Percentiles rank a stretch among this genome's conserved stretches.
Conservation (phyloP, 2,888 invertebrate species). For the Lochmaea crataegi region DNA sequence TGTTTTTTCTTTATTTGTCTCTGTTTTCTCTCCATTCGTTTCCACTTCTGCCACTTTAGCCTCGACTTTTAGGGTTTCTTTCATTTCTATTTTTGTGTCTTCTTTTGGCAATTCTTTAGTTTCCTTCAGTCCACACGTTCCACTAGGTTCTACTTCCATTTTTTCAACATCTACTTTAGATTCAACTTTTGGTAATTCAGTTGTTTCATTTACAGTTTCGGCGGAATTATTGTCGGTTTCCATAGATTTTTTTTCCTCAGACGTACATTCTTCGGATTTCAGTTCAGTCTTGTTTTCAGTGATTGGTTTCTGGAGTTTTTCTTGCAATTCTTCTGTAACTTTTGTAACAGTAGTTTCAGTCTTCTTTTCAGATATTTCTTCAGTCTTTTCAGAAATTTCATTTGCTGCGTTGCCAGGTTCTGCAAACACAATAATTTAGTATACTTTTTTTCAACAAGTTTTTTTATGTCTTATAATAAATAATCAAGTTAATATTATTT, state of each 20-base stretch:
- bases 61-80: too few relatives aligned
- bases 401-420: slow-evolving; percentile 48
- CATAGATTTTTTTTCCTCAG: slow-evolving; percentile 15
- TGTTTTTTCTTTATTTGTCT: slow-evolving; percentile 17
- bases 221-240: slow-evolving; percentile 21
- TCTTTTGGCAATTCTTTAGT: background rate
- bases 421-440: slow-evolving; percentile 19
- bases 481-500: too few relatives aligned
- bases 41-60: slow-evolving; percentile 29
- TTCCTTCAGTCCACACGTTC: slow-evolving; percentile 21
- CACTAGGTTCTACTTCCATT: slow-evolving; percentile 38
- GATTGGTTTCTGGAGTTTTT: slow-evolving; percentile 25
- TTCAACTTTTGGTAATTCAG: slow-evolving; percentile 21
- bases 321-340: background rate
- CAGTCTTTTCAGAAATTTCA: slow-evolving; percentile 39
- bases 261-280: slow-evolving; percentile 1
- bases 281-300: slow-evolving; percentile 35
- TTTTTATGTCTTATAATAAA: background rate
- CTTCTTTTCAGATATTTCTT: slow-evolving; percentile 33
- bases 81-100: too few relatives aligned
- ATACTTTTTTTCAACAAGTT: background rate
- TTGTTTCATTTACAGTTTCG: slow-evolving; percentile 37
- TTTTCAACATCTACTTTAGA: background rate
- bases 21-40: slow-evolving; percentile 39
- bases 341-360: slow-evolving; percentile 21